These are phyloP conservation scores for Psilopsiagon aurifrons DNA, from an alignment of 2,113 vertebrate species.

Conservation along the genomic window DNA sequence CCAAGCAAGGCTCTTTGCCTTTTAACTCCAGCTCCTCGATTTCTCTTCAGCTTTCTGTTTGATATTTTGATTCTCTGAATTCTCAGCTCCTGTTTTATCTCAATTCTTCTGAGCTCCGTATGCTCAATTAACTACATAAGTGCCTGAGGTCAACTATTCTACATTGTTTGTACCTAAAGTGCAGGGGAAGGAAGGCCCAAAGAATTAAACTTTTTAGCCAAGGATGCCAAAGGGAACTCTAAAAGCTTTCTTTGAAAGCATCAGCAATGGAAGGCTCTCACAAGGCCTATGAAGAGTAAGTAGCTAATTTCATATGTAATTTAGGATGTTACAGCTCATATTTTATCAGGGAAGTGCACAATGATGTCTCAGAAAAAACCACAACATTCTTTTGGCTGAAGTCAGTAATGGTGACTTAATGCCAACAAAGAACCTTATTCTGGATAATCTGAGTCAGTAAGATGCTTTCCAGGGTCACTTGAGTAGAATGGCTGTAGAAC, in stretches of 20 bases:
- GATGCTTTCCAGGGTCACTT: not conserved
- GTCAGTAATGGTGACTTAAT: not conserved
- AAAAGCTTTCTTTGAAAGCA: not conserved
- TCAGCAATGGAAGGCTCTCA: not conserved
- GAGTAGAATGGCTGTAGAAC: not conserved
- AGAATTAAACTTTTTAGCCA: not conserved
- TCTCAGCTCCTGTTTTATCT: not conserved
- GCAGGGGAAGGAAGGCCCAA: not conserved
- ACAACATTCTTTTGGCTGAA: fast-evolving
- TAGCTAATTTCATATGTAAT: not conserved
- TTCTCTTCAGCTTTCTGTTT: not conserved
- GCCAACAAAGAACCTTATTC: not conserved
- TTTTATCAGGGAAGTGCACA: not conserved
- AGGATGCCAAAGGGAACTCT: not conserved
- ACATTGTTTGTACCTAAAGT: fast-evolving
- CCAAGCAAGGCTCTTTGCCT: not conserved
- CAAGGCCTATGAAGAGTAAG: not conserved
- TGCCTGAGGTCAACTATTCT: not conserved
- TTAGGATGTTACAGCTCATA: not conserved
- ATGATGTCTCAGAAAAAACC: not conserved
- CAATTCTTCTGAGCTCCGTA: not conserved
- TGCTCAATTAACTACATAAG: fast-evolving
- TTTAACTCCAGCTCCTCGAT: not conserved
- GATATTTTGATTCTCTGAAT: not conserved
- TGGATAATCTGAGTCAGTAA: not conserved